A percentile compares a stretch with the other conserved stretches of the same genome.
Conservation (phyloP, 2,888 invertebrate genomes). For the Cosmia trapezina region DNA sequence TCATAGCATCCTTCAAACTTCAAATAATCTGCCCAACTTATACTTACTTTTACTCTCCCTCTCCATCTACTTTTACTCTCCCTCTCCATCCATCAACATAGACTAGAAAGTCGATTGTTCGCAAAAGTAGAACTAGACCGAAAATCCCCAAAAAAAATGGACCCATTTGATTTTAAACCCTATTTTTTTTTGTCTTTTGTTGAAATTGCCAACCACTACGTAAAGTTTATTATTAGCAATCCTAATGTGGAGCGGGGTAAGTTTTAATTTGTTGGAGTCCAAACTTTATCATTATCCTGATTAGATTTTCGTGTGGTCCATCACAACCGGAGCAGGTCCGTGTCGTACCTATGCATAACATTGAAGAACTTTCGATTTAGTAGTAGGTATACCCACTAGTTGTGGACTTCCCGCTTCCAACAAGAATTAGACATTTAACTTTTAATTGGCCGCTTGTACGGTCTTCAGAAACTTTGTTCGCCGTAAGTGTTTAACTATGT, state of each 20-base stretch:
- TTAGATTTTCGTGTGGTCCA: constrained; percentile 61
- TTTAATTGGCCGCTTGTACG: constrained; percentile 90
- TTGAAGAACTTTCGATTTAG: constrained; percentile 83
- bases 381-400: constrained; percentile 77
- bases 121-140: background rate
- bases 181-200: background rate
- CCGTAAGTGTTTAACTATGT: constrained; percentile 89
- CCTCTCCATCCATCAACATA: background rate
- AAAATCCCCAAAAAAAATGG: background rate
- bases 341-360: constrained; percentile 75
- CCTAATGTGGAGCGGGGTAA: constrained; percentile 17
- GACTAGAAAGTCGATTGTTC: background rate
- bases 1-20: background rate
- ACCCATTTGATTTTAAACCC: background rate
- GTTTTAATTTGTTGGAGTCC: constrained; percentile 57
- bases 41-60: background rate
- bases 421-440: constrained; percentile 91
- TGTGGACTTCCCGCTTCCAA: constrained; percentile 86
- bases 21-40: background rate
- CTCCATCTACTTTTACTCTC: background rate
- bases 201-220: background rate
- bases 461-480: constrained; percentile 86
- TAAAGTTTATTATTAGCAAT: constrained; percentile 26
- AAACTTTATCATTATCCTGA: constrained; percentile 65
- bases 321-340: constrained; percentile 63